These are phyloP conservation scores for Phaonia tiefii DNA, from an alignment of 2,888 invertebrate species.

Conservation along the genomic window DNA sequence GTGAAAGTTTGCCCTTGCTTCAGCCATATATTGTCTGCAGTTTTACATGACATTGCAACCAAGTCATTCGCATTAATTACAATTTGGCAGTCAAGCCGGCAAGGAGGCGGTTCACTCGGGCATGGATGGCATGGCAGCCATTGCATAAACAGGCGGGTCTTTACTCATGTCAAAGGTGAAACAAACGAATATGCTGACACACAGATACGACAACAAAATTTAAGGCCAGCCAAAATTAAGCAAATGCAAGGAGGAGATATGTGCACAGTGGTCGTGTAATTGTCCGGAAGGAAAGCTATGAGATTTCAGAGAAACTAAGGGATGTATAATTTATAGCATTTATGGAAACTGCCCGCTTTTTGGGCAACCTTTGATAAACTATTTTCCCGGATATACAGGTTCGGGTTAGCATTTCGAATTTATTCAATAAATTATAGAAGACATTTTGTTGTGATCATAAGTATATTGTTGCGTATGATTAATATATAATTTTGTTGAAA, in stretches of 20 bases:
- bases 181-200: slow-evolving; percentile 32
- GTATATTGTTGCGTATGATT: too few relatives aligned
- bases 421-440: too few relatives aligned
- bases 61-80: slow-evolving; percentile 74
- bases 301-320: too few relatives aligned
- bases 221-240: slow-evolving; percentile 40
- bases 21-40: slow-evolving; percentile 63
- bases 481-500: too few relatives aligned
- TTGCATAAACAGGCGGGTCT: slow-evolving; percentile 65
- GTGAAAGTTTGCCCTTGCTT: slow-evolving; percentile 13
- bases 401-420: too few relatives aligned
- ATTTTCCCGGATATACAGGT: too few relatives aligned
- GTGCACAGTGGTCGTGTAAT: too few relatives aligned
- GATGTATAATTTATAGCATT: too few relatives aligned
- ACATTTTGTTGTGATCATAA: too few relatives aligned
- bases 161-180: slow-evolving; percentile 64
- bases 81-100: slow-evolving; percentile 71
- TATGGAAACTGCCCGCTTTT: too few relatives aligned
- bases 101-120: slow-evolving; percentile 37
- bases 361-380: too few relatives aligned
- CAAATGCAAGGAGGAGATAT: slow-evolving; percentile 23
- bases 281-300: too few relatives aligned
- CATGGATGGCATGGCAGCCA: slow-evolving; percentile 34
- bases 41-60: slow-evolving; percentile 67
- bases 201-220: slow-evolving; percentile 37